Conservation (phyloP, 2,113 vertebrate species). For the Halichoeres trimaculatus region DNA sequence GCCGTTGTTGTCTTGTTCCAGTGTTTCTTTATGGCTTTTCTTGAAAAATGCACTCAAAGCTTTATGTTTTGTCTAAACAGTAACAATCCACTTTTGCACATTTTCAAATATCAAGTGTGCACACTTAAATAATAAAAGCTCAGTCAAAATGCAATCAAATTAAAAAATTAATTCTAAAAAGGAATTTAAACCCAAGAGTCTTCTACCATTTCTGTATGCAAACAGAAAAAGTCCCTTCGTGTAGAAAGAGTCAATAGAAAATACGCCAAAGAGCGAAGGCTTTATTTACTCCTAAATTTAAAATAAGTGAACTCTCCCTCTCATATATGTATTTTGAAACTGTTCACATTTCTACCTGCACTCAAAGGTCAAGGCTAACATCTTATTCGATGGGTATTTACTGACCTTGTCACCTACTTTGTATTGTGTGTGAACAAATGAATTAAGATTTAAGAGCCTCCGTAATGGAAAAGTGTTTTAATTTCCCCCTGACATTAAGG, state of each 20-base stretch:
- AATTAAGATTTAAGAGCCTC: constrained; percentile 93
- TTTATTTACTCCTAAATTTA: constrained; percentile 37
- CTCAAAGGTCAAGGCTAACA: constrained; percentile 83
- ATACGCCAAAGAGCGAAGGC: constrained; percentile 19
- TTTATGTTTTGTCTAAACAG: no score
- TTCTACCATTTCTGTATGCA: neutral
- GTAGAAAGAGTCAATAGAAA: constrained; percentile 30
- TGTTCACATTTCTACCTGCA: constrained; percentile 68
- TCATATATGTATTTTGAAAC: constrained; percentile 60
- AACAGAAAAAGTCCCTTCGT: constrained; percentile 5
- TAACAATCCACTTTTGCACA: no score
- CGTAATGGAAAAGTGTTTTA: constrained; percentile 93
- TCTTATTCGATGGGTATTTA: constrained; percentile 83
- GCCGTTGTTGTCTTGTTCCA: no score
- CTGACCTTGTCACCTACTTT: constrained; percentile 87
- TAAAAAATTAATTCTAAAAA: no score
- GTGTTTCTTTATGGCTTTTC: no score
- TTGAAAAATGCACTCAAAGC: no score
- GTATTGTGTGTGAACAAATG: constrained; percentile 86
- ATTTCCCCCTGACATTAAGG: constrained; percentile 99
- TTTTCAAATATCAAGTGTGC: no score
- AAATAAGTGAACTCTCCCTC: constrained; percentile 44
- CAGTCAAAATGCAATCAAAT: no score
- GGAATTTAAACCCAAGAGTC: no score
- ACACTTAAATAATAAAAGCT: no score